Evolutionary conservation across 2,888 invertebrate genomes (phyloP).

Genomic region (Acrocera orbiculus): DNA sequence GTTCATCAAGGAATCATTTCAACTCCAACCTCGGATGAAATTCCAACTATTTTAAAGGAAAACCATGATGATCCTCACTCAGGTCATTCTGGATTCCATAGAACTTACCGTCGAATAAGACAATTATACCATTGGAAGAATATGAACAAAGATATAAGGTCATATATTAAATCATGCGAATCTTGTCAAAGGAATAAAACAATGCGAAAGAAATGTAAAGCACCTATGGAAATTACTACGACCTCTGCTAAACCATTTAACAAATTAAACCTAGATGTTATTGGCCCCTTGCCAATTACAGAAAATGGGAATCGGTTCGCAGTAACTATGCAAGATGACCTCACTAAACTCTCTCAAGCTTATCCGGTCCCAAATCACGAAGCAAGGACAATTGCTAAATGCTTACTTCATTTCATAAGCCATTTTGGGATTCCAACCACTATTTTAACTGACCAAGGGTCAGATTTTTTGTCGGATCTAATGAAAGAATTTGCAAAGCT

Average conservation of each 20-base stretch:
- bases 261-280: slow-evolving; percentile 17
- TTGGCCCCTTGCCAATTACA: slow-evolving; percentile 16
- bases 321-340: slow-evolving; percentile 20
- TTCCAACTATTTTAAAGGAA: slow-evolving; percentile 8
- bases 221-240: slow-evolving; percentile 20
- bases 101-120: neutral
- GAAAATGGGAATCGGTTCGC: slow-evolving; percentile 10
- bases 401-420: slow-evolving; percentile 4
- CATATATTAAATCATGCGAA: slow-evolving; percentile 16
- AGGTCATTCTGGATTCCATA: neutral
- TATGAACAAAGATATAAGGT: neutral
- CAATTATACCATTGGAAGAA: neutral
- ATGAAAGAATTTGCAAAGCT: slow-evolving; percentile 17
- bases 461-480: slow-evolving; percentile 14
- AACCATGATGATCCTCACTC: slow-evolving; percentile 6
- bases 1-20: neutral
- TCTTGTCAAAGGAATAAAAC: slow-evolving; percentile 16
- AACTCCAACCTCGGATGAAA: neutral
- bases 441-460: slow-evolving; percentile 7
- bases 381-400: slow-evolving; percentile 18
- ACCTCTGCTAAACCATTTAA: slow-evolving; percentile 18
- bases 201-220: neutral
- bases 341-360: slow-evolving; percentile 21
- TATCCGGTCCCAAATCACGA: slow-evolving; percentile 18
- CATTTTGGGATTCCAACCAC: slow-evolving; percentile 2